phyloP scores from a whole-genome alignment of 1,140 invertebrate species.

The Drosophila sulfurigaster region DNA sequence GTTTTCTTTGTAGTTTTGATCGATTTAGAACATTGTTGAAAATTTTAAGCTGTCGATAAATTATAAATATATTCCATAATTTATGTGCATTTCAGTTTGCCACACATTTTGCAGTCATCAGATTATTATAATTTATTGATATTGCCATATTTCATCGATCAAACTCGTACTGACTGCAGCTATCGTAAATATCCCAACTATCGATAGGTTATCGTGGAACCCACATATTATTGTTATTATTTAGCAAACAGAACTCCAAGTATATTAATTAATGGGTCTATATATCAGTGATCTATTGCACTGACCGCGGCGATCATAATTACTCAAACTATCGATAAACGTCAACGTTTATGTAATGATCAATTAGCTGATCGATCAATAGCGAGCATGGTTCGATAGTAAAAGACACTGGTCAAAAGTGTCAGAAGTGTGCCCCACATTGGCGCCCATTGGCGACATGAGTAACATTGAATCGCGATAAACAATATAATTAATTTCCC shows the following conservation, averaged over 20 bases:
- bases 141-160: not conserved
- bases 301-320: slow-evolving; percentile 4
- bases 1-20: not conserved
- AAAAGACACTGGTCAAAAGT: not conserved
- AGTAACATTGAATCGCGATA: slow-evolving; percentile 34
- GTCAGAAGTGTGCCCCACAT: not conserved
- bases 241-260: too few relatives aligned
- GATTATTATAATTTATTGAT: not conserved
- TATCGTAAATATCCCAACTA: not conserved
- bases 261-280: slow-evolving; percentile 1
- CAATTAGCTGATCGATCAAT: slow-evolving; percentile 14
- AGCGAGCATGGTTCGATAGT: not conserved
- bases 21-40: not conserved
- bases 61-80: not conserved
- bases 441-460: slow-evolving; percentile 21
- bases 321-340: slow-evolving; percentile 15
- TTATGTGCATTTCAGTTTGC: not conserved
- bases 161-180: too few relatives aligned
- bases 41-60: not conserved
- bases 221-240: too few relatives aligned
- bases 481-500: slow-evolving; percentile 40
- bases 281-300: not conserved
- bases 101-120: not conserved
- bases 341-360: not conserved
- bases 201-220: not conserved